A percentile compares a stretch with the other conserved stretches of the same genome.
These are phyloP conservation scores for Enhydra lutris DNA, from an alignment of 2,113 vertebrate genomes.

Conservation along the genomic window DNA sequence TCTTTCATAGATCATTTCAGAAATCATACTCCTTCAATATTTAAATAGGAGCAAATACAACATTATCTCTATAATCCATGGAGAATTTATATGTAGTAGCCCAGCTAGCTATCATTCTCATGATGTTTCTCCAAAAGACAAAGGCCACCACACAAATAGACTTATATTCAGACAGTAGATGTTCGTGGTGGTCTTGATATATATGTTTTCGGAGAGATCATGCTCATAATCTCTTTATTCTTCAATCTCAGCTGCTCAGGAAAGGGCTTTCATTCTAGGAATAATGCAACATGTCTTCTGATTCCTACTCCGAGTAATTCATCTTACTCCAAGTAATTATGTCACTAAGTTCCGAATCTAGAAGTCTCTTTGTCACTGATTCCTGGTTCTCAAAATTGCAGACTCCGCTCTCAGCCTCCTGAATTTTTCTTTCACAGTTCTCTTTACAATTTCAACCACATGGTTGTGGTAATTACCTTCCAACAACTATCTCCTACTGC, in stretches of 20 bases:
- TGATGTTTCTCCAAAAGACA: background rate
- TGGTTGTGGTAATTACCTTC: background rate
- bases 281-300: background rate
- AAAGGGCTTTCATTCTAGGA: background rate
- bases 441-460: background rate
- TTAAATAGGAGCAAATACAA: slow-evolving; percentile 7
- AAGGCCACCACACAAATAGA: background rate
- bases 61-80: background rate
- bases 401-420: background rate
- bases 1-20: background rate
- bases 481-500: background rate
- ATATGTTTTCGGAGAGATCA: background rate
- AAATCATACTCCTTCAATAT: slow-evolving; percentile 30
- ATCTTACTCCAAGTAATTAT: background rate
- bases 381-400: background rate
- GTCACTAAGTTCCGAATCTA: background rate
- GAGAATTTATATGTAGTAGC: background rate
- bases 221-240: background rate
- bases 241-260: background rate
- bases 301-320: background rate
- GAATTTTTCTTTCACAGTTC: background rate
- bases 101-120: background rate
- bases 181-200: background rate
- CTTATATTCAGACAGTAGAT: background rate
- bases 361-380: background rate